A percentile compares a stretch with the other conserved stretches of the same genome.
These are phyloP conservation scores for Drosophila peninsularis DNA, from an alignment of 2,888 invertebrate genomes.

Conservation along the genomic window DNA sequence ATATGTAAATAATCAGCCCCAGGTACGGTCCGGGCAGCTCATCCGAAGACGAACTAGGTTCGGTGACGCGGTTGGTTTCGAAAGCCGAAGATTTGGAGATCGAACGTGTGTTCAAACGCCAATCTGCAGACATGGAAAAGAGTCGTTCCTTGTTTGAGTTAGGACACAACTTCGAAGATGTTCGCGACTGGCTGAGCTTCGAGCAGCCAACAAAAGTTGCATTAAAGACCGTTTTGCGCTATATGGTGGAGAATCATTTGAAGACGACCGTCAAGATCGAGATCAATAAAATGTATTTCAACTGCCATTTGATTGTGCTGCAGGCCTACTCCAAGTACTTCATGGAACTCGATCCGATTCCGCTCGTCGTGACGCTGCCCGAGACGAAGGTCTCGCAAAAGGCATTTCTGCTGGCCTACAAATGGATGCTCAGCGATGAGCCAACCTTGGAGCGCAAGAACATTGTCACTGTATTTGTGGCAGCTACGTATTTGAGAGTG, in stretches of 20 bases:
- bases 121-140: not conserved
- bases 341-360: constrained; percentile 45
- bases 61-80: constrained; percentile 43
- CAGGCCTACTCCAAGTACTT: constrained; percentile 81
- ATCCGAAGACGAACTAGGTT: constrained; percentile 20
- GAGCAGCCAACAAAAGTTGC: constrained; percentile 43
- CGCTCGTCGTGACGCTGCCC: constrained; percentile 45
- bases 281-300: constrained; percentile 63
- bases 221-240: constrained; percentile 47
- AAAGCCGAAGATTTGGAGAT: constrained; percentile 55
- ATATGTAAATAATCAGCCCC: constrained; percentile 19
- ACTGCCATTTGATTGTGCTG: constrained; percentile 77
- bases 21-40: not conserved
- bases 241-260: constrained; percentile 57
- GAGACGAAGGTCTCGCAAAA: constrained; percentile 85
- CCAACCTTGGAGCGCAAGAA: constrained; percentile 85
- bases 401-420: constrained; percentile 90
- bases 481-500: constrained; percentile 69
- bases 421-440: constrained; percentile 92
- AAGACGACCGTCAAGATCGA: constrained; percentile 59
- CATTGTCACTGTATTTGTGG: constrained; percentile 60
- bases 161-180: constrained; percentile 62
- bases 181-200: constrained; percentile 37
- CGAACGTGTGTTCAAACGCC: constrained; percentile 15
- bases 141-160: constrained; percentile 55